Base-by-base conservation (phyloP, 2,888 invertebrate genomes). In the Cataglyphis cursor region DNA sequence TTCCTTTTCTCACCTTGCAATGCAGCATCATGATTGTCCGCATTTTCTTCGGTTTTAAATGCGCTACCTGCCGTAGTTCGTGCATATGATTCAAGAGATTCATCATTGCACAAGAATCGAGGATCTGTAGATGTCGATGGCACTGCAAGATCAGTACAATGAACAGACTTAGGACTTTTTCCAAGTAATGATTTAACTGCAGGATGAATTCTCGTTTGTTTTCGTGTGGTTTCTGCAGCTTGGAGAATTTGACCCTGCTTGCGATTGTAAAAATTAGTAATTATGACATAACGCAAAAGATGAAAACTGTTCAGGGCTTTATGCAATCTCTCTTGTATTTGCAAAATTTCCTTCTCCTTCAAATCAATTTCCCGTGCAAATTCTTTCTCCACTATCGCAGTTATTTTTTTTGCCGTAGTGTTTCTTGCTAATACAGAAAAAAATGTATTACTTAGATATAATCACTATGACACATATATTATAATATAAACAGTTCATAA, bases 151-250 rank as follows among this genome's bases (percentile, higher is more conserved):
- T 86, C 84, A 24, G n/a, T 15, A 10, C 76, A 68, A 64, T 10
- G 35, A 8, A 12, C 0, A 0, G 44, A 31, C 38, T 41, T 87
- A 0, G 96, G 95, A 78, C 95, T 94, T 89, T 96, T 96, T 5
- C 97, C 97, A 0, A 98, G 95, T 15, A 97, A 95, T 91, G 97
- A 97, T 82, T 97, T 97, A 0, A 98, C 95, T 0, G 98, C 97
- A 0, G 98, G 98, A 95, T 98, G 98, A 66, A 98, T 96, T 5
- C 95, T 94, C 28, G 94, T 95, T 89, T 96, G 96, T 65, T 95
- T 95, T 1, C n/a, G n/a, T n/a, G 94, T 84, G 5, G 59, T 72
- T 31, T 94, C 93, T 62, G 95, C 94, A 0, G 90, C 89, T 15
- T 94, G 94, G 28, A 94, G 93, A 59, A 95, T 92, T 74, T 95